These are phyloP conservation scores for Volucella bombylans DNA, from an alignment of 2,888 invertebrate species.

Conservation along the genomic window DNA sequence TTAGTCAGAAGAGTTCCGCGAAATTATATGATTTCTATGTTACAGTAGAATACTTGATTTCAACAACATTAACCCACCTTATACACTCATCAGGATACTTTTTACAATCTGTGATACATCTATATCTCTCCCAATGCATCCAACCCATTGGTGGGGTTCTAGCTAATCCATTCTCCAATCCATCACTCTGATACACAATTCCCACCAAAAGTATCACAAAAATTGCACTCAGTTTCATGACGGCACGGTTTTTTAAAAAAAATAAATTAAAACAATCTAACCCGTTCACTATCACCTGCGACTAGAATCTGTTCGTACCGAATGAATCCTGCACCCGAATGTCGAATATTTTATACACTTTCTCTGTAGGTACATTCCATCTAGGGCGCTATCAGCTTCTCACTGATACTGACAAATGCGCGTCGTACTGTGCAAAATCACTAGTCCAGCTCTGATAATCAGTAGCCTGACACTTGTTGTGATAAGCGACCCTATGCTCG, in stretches of 20 bases:
- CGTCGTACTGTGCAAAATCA: slow-evolving; percentile 37
- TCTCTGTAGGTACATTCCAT: background rate
- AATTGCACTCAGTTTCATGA: slow-evolving; percentile 48
- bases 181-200: background rate
- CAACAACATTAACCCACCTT: slow-evolving; percentile 82
- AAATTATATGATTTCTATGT: background rate
- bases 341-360: slow-evolving; percentile 54
- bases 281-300: slow-evolving; percentile 41
- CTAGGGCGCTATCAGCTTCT: slow-evolving; percentile 14
- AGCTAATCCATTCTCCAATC: slow-evolving; percentile 85
- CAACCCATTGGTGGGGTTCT: slow-evolving; percentile 88
- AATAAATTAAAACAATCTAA: slow-evolving; percentile 1
- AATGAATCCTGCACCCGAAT: slow-evolving; percentile 58
- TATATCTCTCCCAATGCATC: slow-evolving; percentile 87
- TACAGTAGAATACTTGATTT: slow-evolving; percentile 18
- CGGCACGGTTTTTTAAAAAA: background rate
- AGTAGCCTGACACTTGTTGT: slow-evolving; percentile 53
- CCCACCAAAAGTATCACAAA: slow-evolving; percentile 29
- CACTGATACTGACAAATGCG: slow-evolving; percentile 37
- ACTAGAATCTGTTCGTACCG: slow-evolving; percentile 16
- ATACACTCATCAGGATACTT: slow-evolving; percentile 86
- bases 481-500: slow-evolving; percentile 51
- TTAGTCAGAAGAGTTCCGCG: no score
- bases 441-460: slow-evolving; percentile 52
- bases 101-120: slow-evolving; percentile 85